A percentile compares a stretch with the other conserved stretches of the same genome.
Conservation (phyloP, 53 echinoderm and acorn worm genomes). For the Astropecten irregularis region DNA sequence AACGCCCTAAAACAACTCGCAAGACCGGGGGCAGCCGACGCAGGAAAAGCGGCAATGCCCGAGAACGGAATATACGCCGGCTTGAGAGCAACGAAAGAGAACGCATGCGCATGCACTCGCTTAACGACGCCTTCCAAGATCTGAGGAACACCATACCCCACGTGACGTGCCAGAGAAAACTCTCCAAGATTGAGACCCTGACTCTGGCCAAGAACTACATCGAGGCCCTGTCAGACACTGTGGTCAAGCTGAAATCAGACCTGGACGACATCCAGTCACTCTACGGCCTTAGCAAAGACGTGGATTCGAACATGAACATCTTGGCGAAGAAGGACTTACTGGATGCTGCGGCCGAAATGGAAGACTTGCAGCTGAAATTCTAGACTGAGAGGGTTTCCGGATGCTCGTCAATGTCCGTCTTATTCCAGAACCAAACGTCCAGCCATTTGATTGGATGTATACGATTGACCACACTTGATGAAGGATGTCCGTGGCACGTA, state of each 20-base stretch:
- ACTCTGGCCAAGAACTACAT: conserved; percentile 97
- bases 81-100: conserved; percentile 98
- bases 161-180: conserved; percentile 93
- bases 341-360: conserved; percentile 33
- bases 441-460: conserved; percentile 54
- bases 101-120: conserved; percentile 98
- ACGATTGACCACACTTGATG: conserved; percentile 41
- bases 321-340: conserved; percentile 16
- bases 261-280: conserved; percentile 74
- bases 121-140: conserved; percentile 98
- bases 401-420: conserved; percentile 27
- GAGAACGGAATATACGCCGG: conserved; percentile 87
- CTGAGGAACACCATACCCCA: conserved; percentile 98
- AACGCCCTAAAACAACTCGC: conserved; percentile 68
- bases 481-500: conserved; percentile 14
- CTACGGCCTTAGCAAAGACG: conserved; percentile 75
- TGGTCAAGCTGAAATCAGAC: conserved; percentile 87
- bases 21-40: conserved; percentile 77
- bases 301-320: conserved; percentile 58
- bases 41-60: conserved; percentile 84
- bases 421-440: conserved; percentile 34
- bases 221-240: conserved; percentile 84
- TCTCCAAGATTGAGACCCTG: conserved; percentile 95
- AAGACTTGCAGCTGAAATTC: conserved; percentile 53
- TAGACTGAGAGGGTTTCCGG: too few relatives aligned